A percentile compares a stretch with the other conserved stretches of the same genome.
phyloP scores from a whole-genome alignment of 2,888 invertebrate genomes.

The Pardosa pseudoannulata region DNA sequence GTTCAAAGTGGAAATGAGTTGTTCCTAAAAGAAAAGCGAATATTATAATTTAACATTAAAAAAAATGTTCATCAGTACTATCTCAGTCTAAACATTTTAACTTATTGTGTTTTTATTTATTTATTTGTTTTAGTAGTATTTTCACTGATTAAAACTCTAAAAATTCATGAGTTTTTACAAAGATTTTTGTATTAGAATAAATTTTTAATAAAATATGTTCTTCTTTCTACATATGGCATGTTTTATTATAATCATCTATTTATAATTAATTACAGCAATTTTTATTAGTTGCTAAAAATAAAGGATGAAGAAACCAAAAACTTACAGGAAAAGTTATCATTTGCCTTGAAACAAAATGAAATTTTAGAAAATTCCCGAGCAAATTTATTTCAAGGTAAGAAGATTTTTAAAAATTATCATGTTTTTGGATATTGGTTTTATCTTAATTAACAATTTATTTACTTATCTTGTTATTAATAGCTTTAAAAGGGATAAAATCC shows the following conservation, averaged over 20 bases:
- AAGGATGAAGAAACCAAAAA: conserved; percentile 50
- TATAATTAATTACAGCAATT: neutral
- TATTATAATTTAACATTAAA: no score
- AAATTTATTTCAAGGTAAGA: conserved; percentile 30
- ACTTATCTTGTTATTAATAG: no score
- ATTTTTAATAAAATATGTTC: neutral
- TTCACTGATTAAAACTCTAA: neutral
- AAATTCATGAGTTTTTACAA: neutral
- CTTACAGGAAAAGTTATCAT: conserved; percentile 7
- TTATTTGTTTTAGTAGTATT: neutral
- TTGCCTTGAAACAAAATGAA: conserved; percentile 16
- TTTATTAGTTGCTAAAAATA: conserved; percentile 19
- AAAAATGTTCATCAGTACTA: no score
- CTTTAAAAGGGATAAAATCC: no score
- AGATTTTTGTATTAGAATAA: neutral
- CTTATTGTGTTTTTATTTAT: neutral
- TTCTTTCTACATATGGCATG: neutral
- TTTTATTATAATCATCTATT: neutral
- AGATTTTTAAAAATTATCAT: no score
- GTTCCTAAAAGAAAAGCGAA: no score
- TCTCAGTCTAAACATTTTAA: no score
- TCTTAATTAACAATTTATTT: no score
- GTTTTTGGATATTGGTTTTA: no score
- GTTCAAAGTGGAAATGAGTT: no score
- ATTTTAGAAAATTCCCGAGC: conserved; percentile 15